phyloP scores from a whole-genome alignment of 2,113 vertebrate genomes.

The Otocyon megalotis region DNA sequence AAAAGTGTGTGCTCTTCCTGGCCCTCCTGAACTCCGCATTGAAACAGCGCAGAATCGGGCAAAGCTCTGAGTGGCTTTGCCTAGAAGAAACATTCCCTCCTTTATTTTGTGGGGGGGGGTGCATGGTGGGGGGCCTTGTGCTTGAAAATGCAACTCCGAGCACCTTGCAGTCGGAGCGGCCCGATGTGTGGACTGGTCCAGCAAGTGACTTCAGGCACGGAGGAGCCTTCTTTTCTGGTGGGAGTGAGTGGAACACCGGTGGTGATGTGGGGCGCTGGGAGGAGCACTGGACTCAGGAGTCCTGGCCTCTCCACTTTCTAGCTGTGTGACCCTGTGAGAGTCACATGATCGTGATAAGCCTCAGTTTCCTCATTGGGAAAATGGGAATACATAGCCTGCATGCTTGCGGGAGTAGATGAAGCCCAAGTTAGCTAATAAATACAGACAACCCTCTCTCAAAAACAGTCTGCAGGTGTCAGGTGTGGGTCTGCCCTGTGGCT shows the following conservation, averaged over 20 bases:
- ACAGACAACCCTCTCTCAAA: not conserved
- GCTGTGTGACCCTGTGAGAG: not conserved
- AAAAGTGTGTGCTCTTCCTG: not conserved
- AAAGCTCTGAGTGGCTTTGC: not conserved
- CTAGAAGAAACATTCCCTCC: not conserved
- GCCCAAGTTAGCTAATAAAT: not conserved
- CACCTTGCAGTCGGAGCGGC: not conserved
- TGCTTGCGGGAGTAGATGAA: not conserved
- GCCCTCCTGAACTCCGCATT: not conserved
- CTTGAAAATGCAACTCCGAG: not conserved
- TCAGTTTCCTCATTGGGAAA: not conserved
- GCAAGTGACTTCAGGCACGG: not conserved
- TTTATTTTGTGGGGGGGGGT: not conserved
- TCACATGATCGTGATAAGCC: not conserved
- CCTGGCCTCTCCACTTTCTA: not conserved
- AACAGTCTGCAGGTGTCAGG: not conserved
- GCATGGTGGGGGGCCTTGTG: not conserved
- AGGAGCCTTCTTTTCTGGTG: not conserved
- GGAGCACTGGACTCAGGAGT: not conserved
- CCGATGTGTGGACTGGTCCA: not conserved
- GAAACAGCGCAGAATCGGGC: not conserved
- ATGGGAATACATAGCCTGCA: not conserved
- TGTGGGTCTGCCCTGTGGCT: not conserved
- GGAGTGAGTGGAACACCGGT: too few relatives aligned
- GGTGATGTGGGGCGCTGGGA: not conserved